These are phyloP conservation scores for Blastobasis adustella DNA, from an alignment of 2,888 invertebrate genomes.

Conservation along the genomic window DNA sequence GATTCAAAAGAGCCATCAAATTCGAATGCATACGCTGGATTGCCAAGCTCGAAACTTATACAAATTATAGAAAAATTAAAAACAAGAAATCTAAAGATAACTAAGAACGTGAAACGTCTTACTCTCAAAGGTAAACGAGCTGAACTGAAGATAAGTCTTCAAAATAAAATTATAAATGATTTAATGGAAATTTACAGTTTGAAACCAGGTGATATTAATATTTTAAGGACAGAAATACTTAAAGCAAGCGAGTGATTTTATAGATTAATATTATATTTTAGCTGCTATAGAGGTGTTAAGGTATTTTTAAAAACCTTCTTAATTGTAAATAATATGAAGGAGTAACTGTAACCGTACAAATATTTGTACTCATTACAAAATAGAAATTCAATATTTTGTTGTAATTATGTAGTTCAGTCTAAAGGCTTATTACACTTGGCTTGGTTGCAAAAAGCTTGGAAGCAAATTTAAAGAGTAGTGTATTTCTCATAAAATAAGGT, in stretches of 20 bases:
- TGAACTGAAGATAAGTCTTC: slow-evolving; percentile 1
- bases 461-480: background rate
- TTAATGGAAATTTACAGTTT: slow-evolving; percentile 5
- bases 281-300: too few species aligned
- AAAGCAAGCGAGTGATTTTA: background rate
- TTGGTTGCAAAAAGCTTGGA: background rate
- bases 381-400: too few species aligned
- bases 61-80: background rate
- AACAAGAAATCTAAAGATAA: background rate
- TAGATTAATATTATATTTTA: too few species aligned
- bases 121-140: background rate
- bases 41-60: too few species aligned
- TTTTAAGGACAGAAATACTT: slow-evolving; percentile 3
- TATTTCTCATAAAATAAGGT: too few species aligned
- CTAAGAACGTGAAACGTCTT: background rate
- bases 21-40: too few species aligned
- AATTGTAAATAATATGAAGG: too few species aligned
- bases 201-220: slow-evolving; percentile 2
- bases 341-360: too few species aligned
- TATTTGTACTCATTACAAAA: too few species aligned
- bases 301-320: too few species aligned
- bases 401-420: background rate
- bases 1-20: background rate
- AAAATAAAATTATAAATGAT: slow-evolving; percentile 6
- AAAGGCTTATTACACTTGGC: too few species aligned